Evolutionary conservation across 1,140 invertebrate genomes (phyloP).

Genomic region (Conopomorpha cramerella): DNA sequence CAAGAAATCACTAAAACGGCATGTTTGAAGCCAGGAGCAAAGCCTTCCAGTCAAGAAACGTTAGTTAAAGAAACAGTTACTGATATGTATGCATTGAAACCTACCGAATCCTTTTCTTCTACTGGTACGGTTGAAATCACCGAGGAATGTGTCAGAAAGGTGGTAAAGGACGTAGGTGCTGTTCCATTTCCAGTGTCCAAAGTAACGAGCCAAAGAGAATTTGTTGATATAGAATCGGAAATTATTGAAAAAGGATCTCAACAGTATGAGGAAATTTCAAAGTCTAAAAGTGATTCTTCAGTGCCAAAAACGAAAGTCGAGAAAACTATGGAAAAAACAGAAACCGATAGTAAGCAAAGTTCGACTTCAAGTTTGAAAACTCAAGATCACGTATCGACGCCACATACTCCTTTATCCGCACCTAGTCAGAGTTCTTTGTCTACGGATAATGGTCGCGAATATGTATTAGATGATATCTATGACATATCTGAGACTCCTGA

Average conservation of each 20-base stretch:
- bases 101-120: too few species aligned
- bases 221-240: conserved; percentile 47
- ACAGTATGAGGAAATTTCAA: conserved; percentile 55
- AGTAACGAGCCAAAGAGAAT: conserved; percentile 37
- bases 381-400: conserved; percentile 54
- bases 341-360: conserved; percentile 44
- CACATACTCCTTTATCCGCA: conserved; percentile 64
- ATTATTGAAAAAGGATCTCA: conserved; percentile 45
- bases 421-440: conserved; percentile 68
- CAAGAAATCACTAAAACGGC: conserved; percentile 42
- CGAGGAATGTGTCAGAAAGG: conserved; percentile 37
- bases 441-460: conserved; percentile 67
- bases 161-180: conserved; percentile 29
- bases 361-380: conserved; percentile 52
- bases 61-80: too few species aligned
- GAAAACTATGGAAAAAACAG: conserved; percentile 25
- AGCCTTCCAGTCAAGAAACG: too few species aligned
- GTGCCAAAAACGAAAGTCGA: conserved; percentile 48
- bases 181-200: conserved; percentile 39
- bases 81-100: too few species aligned
- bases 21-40: too few species aligned
- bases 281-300: conserved; percentile 51
- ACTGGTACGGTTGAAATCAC: too few species aligned
- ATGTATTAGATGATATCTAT: conserved; percentile 63
- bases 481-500: conserved; percentile 64